phyloP scores from a whole-genome alignment of 2,797 vertebrate species.

The Cirrhinus molitorella region DNA sequence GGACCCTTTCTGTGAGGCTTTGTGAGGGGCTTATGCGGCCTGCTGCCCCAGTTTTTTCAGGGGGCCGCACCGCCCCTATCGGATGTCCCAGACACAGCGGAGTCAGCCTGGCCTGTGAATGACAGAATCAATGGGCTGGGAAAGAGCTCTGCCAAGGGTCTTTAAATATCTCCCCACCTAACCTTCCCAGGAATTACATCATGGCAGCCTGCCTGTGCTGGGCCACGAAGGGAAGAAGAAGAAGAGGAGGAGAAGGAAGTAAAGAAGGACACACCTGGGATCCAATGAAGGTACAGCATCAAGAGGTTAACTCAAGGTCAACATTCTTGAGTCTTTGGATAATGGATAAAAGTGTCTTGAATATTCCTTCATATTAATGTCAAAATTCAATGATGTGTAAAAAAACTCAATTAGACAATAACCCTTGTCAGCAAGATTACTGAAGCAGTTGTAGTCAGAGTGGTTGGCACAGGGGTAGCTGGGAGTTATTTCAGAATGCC shows the following conservation, averaged over 20 bases:
- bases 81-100: conserved; percentile 85
- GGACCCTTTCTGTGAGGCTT: conserved; percentile 81
- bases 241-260: not conserved
- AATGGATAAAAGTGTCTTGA: too few relatives aligned
- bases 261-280: conserved; percentile 27
- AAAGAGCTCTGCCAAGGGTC: conserved; percentile 74
- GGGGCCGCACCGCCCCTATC: conserved; percentile 79
- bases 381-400: conserved; percentile 59
- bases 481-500: conserved; percentile 74
- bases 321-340: too few relatives aligned
- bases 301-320: conserved; percentile 75
- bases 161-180: conserved; percentile 79
- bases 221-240: conserved; percentile 49
- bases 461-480: conserved; percentile 65
- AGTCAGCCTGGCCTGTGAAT: conserved; percentile 79
- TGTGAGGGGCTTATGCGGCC: conserved; percentile 82
- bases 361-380: not conserved
- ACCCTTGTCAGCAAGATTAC: conserved; percentile 60
- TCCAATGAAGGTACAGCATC: conserved; percentile 33
- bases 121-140: conserved; percentile 84
- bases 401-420: conserved; percentile 48
- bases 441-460: conserved; percentile 55
- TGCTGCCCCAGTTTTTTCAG: conserved; percentile 76
- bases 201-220: conserved; percentile 67
- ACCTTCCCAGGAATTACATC: conserved; percentile 82